These are phyloP conservation scores for Neodiprion lecontei DNA, from an alignment of 1,140 invertebrate genomes.

Conservation along the genomic window DNA sequence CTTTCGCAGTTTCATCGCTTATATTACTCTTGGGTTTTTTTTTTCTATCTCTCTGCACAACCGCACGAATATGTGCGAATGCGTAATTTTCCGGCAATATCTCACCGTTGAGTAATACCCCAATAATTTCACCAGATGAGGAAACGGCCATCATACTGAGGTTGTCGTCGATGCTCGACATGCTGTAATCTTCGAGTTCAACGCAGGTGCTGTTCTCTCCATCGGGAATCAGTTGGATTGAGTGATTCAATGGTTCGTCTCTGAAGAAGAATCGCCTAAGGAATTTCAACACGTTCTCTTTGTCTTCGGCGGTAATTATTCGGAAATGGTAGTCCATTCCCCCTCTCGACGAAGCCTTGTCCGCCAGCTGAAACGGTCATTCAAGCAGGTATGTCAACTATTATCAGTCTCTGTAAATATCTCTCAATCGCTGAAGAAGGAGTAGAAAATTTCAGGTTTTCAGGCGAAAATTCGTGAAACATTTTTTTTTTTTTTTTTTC, in stretches of 20 bases:
- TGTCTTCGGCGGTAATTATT: conserved; percentile 56
- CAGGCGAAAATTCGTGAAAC: not conserved
- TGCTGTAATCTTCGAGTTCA: conserved; percentile 72
- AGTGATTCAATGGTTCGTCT: conserved; percentile 75
- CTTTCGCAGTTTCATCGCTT: too few species aligned
- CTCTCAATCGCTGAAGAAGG: not conserved
- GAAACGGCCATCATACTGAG: conserved; percentile 70
- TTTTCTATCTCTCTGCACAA: too few species aligned
- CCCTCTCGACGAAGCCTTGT: conserved; percentile 33
- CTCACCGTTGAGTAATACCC: conserved; percentile 62
- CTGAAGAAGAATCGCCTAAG: conserved; percentile 71
- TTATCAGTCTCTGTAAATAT: conserved; percentile 16
- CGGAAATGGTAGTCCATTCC: conserved; percentile 52
- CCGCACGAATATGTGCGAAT: too few species aligned
- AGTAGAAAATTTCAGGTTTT: conserved; percentile 17
- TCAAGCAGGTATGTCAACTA: conserved; percentile 8
- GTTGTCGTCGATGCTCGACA: conserved; percentile 65
- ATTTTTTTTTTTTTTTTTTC: too few species aligned
- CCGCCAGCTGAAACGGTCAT: conserved; percentile 44
- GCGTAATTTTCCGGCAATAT: not conserved
- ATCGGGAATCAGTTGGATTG: conserved; percentile 65
- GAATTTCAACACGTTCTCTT: conserved; percentile 64
- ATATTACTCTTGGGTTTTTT: too few species aligned
- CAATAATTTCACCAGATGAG: conserved; percentile 66
- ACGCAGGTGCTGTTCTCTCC: conserved; percentile 68